These are phyloP conservation scores for Patella depressa DNA, from an alignment of 2,888 invertebrate species.

Conservation along the genomic window DNA sequence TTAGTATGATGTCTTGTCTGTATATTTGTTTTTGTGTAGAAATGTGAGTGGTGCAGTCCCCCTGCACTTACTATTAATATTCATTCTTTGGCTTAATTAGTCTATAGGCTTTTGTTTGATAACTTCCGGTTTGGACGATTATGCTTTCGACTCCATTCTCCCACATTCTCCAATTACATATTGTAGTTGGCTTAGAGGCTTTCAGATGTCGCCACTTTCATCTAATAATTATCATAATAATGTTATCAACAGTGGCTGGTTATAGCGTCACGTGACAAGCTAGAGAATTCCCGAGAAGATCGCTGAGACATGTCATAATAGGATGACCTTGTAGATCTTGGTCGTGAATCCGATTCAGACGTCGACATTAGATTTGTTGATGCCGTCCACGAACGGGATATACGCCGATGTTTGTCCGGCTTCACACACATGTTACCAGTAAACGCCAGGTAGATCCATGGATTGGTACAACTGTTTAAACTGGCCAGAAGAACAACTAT, in stretches of 20 bases:
- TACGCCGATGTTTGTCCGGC: conserved; percentile 18
- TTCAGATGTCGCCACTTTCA: too few species aligned
- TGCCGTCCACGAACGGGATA: conserved; percentile 37
- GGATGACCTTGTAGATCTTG: conserved; percentile 18
- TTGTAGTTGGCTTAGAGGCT: too few species aligned
- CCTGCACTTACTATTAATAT: too few species aligned
- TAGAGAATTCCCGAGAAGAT: conserved; percentile 22
- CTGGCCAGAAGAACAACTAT: conserved; percentile 69
- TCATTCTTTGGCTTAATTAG: too few species aligned
- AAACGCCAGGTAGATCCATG: conserved; percentile 74
- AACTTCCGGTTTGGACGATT: too few species aligned
- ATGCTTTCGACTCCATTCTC: too few species aligned
- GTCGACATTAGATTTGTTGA: conserved; percentile 39
- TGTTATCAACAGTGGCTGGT: neutral
- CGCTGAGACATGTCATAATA: conserved; percentile 28
- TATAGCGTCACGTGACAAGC: neutral
- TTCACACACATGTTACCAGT: conserved; percentile 66
- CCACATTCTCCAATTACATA: too few species aligned
- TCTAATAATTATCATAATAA: too few species aligned
- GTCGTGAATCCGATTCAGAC: conserved; percentile 24
- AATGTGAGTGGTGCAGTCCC: too few species aligned
- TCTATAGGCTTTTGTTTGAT: too few species aligned
- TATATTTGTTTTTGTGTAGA: too few species aligned
- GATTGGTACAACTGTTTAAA: conserved; percentile 81
- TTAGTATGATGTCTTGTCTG: too few species aligned